phyloP scores from a whole-genome alignment of 2,113 vertebrate genomes.

The Sminthopsis crassicaudata region DNA sequence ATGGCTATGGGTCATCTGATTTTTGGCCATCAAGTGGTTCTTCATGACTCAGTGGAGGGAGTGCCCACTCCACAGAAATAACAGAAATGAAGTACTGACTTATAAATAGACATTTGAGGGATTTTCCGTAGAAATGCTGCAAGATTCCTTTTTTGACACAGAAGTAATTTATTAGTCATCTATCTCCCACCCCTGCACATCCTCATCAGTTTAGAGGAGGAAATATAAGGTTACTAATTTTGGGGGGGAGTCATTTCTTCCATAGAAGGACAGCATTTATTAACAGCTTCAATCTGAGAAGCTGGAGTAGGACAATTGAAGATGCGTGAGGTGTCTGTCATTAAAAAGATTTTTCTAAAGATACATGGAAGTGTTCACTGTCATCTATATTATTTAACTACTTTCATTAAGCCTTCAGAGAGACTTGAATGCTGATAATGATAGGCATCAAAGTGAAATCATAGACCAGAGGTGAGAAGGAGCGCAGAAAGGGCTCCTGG shows the following conservation, averaged over 20 bases:
- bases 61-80: not conserved
- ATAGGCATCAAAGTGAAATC: too few relatives aligned
- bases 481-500: too few relatives aligned
- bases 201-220: not conserved
- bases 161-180: not conserved
- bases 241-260: not conserved
- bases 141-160: not conserved
- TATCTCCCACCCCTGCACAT: not conserved
- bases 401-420: not conserved
- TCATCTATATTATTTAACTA: not conserved
- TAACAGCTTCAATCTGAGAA: not conserved
- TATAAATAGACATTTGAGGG: not conserved
- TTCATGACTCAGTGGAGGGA: not conserved
- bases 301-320: not conserved
- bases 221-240: not conserved
- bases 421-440: not conserved
- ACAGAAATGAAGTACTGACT: not conserved
- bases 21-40: not conserved
- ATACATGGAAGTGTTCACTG: not conserved
- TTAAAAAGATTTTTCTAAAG: not conserved
- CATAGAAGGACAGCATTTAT: not conserved
- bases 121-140: not conserved
- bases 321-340: not conserved
- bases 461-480: too few relatives aligned
- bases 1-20: not conserved